Evolutionary conservation across 1,140 invertebrate genomes (phyloP).

Genomic region (Epicauta chinensis): DNA sequence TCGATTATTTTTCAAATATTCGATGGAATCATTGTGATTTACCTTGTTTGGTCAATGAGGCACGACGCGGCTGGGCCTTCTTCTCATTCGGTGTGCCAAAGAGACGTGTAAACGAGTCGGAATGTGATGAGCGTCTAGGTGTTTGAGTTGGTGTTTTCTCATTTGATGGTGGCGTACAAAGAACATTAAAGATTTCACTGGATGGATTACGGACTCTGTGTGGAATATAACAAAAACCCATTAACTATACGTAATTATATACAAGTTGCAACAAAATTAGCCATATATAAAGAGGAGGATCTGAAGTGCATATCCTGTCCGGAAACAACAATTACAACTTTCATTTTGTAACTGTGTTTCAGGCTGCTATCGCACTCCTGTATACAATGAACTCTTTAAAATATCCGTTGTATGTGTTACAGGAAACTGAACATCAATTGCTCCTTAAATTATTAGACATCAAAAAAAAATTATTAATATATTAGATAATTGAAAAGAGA

Average conservation of each 20-base stretch:
- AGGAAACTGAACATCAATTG: too few species aligned
- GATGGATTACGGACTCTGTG: conserved; percentile 38
- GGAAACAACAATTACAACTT: conserved; percentile 10
- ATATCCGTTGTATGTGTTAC: too few species aligned
- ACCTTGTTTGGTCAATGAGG: conserved; percentile 36
- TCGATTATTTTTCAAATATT: too few species aligned
- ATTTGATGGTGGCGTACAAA: conserved; percentile 24
- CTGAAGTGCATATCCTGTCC: conserved; percentile 12
- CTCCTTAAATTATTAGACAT: too few species aligned
- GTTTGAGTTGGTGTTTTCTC: conserved; percentile 20
- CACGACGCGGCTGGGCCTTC: conserved; percentile 27
- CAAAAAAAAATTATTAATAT: too few species aligned
- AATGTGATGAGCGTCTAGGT: conserved; percentile 25
- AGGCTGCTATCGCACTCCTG: too few species aligned
- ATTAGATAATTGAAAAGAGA: too few species aligned
- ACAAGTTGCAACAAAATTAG: too few species aligned
- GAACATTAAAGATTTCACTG: conserved; percentile 38
- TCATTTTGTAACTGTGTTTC: too few species aligned
- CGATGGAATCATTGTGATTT: not conserved
- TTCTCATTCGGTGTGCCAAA: conserved; percentile 30
- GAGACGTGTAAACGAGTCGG: conserved; percentile 36
- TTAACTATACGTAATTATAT: too few species aligned
- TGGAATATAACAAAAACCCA: conserved; percentile 17
- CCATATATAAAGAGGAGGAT: not conserved
- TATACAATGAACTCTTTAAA: too few species aligned